Conservation (phyloP, 2,888 invertebrate species). For the Acronicta psi region DNA sequence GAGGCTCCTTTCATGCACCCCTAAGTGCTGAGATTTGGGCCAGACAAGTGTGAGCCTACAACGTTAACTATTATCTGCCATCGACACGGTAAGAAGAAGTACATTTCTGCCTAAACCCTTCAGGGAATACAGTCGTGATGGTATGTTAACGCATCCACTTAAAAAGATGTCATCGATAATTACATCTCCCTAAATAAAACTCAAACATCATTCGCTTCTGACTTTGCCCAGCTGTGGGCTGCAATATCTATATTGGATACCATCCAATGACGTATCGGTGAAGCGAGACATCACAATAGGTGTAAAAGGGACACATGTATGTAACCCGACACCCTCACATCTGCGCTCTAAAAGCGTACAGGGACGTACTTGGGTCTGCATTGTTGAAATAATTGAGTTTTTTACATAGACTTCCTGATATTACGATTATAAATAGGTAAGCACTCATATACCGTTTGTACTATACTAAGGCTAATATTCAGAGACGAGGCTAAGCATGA, state of each 20-base stretch:
- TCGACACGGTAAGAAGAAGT: no score
- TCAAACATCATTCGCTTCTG: conserved; percentile 12
- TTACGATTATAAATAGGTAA: background rate
- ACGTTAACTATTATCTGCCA: no score
- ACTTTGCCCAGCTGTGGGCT: conserved; percentile 54
- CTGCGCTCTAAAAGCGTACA: conserved; percentile 83
- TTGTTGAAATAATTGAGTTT: conserved; percentile 61
- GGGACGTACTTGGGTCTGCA: conserved; percentile 66
- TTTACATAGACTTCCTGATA: conserved; percentile 45
- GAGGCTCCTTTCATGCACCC: no score
- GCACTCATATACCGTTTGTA: no score
- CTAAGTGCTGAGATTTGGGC: no score
- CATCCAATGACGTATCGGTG: conserved; percentile 59
- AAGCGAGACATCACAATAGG: conserved; percentile 62
- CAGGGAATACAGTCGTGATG: no score
- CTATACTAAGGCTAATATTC: no score
- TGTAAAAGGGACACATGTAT: conserved; percentile 62
- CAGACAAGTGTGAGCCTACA: no score
- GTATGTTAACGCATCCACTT: no score
- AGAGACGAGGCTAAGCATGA: no score
- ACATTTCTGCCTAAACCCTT: no score
- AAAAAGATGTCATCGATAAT: background rate
- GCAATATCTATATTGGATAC: conserved; percentile 62
- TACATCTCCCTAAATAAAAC: conserved; percentile 24
- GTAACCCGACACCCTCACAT: conserved; percentile 84